phyloP scores from a whole-genome alignment of 2,113 vertebrate genomes.

The Bolborhynchus lineola region DNA sequence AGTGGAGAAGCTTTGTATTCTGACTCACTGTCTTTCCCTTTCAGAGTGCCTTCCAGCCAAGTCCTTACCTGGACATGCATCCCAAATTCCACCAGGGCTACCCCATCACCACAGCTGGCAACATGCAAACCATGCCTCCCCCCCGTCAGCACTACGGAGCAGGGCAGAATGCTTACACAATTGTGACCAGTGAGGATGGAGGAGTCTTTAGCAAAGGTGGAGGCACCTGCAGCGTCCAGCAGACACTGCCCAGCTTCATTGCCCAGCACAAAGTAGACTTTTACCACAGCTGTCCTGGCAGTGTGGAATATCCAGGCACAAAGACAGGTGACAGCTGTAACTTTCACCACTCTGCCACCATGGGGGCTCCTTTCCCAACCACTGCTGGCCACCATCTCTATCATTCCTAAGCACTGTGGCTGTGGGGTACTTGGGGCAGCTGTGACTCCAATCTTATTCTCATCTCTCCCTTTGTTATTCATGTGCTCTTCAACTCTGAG shows the following conservation, averaged over 20 bases:
- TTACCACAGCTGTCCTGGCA: slow-evolving; percentile 48
- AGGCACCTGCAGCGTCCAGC: slow-evolving; percentile 40
- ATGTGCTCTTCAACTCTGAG: background rate
- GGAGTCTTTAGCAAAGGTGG: slow-evolving; percentile 41
- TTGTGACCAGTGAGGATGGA: slow-evolving; percentile 18
- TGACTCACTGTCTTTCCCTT: slow-evolving; percentile 21
- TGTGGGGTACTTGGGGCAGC: background rate
- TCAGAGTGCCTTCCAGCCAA: slow-evolving; percentile 35
- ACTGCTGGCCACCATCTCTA: slow-evolving; percentile 28
- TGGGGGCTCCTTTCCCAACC: slow-evolving; percentile 5
- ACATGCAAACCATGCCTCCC: background rate
- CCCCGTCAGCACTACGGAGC: background rate
- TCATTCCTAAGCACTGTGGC: slow-evolving; percentile 24
- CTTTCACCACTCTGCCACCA: slow-evolving; percentile 8
- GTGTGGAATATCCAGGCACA: slow-evolving; percentile 8
- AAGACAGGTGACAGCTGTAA: slow-evolving; percentile 29
- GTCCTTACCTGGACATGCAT: slow-evolving; percentile 15
- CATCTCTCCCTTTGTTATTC: background rate
- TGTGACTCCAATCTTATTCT: background rate
- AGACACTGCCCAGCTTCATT: slow-evolving; percentile 48
- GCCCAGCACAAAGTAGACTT: slow-evolving; percentile 66
- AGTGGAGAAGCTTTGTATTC: background rate
- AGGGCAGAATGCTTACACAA: slow-evolving; percentile 4
- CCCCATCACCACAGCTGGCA: background rate
- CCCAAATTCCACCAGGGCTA: slow-evolving; percentile 52